phyloP scores from a whole-genome alignment of 2,113 vertebrate genomes.

The Podarcis muralis region DNA sequence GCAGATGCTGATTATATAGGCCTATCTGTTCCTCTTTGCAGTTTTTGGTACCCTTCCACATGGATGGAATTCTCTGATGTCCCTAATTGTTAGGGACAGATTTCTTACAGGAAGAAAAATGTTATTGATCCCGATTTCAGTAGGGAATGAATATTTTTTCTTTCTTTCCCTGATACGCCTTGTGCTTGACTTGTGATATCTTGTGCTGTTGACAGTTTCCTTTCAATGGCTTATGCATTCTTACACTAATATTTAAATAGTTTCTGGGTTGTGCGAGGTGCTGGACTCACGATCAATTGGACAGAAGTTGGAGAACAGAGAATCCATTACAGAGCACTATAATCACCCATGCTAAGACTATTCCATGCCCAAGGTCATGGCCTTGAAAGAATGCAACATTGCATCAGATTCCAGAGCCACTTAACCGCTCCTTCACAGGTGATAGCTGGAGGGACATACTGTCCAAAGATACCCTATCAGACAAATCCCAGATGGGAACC shows the following conservation, averaged over 20 bases:
- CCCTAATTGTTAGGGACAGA: neutral
- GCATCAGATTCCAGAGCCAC: conserved; percentile 37
- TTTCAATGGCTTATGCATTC: conserved; percentile 49
- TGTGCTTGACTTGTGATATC: neutral
- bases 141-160: neutral
- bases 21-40: too few species aligned
- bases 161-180: neutral
- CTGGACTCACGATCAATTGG: conserved; percentile 65
- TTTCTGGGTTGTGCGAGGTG: conserved; percentile 20
- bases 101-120: neutral
- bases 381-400: conserved; percentile 45
- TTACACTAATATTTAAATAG: conserved; percentile 54
- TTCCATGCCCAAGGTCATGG: conserved; percentile 5
- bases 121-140: neutral
- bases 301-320: neutral
- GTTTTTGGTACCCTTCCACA: too few species aligned
- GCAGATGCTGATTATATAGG: too few species aligned
- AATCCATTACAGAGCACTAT: neutral
- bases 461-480: conserved; percentile 16
- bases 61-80: too few species aligned
- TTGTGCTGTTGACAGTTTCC: conserved; percentile 58
- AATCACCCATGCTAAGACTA: neutral
- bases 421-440: neutral
- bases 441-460: conserved; percentile 37
- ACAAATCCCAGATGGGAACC: conserved; percentile 24